Conservation (phyloP, 2,113 vertebrate genomes). For the Rafetus swinhoei region DNA sequence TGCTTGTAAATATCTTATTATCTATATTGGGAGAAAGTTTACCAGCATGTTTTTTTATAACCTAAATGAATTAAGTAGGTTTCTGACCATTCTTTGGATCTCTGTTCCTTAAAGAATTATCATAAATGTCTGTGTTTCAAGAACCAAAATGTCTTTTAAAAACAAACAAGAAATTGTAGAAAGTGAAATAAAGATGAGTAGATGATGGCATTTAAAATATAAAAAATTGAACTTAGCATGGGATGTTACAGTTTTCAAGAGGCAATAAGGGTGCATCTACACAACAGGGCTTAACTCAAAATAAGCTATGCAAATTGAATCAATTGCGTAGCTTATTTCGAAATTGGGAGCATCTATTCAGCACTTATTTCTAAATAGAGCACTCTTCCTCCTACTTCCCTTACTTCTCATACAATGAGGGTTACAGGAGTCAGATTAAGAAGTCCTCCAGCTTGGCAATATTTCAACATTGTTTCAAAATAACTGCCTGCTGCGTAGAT, state of each 20-base stretch:
- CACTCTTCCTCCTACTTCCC: too few species aligned
- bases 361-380: too few species aligned
- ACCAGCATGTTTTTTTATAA: background rate
- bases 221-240: background rate
- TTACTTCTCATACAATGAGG: too few species aligned
- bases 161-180: background rate
- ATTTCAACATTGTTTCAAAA: too few species aligned
- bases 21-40: background rate
- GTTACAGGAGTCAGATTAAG: too few species aligned
- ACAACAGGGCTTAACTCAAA: too few species aligned
- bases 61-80: background rate
- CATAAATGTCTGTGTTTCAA: background rate
- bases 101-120: background rate
- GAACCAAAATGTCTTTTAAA: background rate
- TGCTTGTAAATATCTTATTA: background rate
- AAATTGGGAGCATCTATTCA: too few species aligned
- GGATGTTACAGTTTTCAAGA: constrained; percentile 2
- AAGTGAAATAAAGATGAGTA: background rate
- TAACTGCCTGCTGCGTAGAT: too few species aligned
- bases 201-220: background rate
- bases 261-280: background rate
- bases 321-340: too few species aligned
- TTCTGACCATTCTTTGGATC: background rate
- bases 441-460: too few species aligned
- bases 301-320: too few species aligned